Conservation (phyloP, 1,140 invertebrate genomes). For the Temnothorax curvispinosus region DNA sequence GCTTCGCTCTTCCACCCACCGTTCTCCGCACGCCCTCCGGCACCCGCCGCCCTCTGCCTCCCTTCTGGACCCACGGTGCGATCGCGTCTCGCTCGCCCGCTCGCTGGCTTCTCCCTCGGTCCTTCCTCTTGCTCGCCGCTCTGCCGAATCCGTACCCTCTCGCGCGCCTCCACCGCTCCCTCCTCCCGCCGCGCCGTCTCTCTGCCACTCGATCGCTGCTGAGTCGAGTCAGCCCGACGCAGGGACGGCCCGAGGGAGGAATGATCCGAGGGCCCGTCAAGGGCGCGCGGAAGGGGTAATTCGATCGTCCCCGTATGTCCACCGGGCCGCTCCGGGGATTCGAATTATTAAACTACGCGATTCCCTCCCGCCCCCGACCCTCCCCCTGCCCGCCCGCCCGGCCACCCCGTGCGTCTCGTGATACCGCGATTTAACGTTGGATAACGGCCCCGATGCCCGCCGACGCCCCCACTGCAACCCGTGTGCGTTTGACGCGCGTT, state of each 20-base stretch:
- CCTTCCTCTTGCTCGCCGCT: constrained; percentile 32
- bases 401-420: background rate
- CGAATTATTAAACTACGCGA: constrained; percentile 62
- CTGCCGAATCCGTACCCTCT: constrained; percentile 54
- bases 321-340: constrained; percentile 40
- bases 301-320: constrained; percentile 39
- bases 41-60: constrained; percentile 43
- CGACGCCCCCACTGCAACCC: background rate
- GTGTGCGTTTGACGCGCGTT: constrained; percentile 46
- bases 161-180: background rate
- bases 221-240: constrained; percentile 59
- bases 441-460: constrained; percentile 43
- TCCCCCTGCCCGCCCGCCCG: background rate
- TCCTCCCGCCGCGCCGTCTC: constrained; percentile 33
- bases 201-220: constrained; percentile 53
- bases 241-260: constrained; percentile 59
- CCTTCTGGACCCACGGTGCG: background rate
- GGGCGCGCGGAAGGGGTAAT: constrained; percentile 47
- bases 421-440: constrained; percentile 56
- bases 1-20: constrained; percentile 15
- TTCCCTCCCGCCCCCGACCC: background rate
- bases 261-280: constrained; percentile 47
- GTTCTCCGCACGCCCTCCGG: constrained; percentile 31
- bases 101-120: background rate
- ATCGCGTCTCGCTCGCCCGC: constrained; percentile 32